Conservation (phyloP, 2,113 vertebrate species). For the Mormoops blainvillei region DNA sequence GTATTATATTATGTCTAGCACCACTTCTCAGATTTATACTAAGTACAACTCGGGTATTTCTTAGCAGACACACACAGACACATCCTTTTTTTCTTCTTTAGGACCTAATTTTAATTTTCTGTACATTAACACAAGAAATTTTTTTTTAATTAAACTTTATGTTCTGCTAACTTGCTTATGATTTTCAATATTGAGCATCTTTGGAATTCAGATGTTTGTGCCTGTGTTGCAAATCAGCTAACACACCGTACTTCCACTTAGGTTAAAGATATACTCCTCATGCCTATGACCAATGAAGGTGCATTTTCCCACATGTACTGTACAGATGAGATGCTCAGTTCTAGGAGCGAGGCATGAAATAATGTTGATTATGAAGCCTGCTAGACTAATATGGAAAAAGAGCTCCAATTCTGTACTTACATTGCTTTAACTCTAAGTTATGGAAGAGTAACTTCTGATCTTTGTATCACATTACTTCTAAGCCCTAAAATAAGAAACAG, state of each 20-base stretch:
- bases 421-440: slow-evolving; percentile 59
- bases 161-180: not conserved
- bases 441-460: slow-evolving; percentile 42
- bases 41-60: not conserved
- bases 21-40: not conserved
- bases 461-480: slow-evolving; percentile 42
- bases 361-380: slow-evolving; percentile 57
- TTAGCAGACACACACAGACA: not conserved
- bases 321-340: slow-evolving; percentile 6
- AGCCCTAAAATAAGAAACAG: slow-evolving; percentile 22
- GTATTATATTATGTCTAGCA: not conserved
- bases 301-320: not conserved
- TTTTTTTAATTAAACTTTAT: slow-evolving; percentile 34
- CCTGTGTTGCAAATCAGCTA: slow-evolving; percentile 43
- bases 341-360: slow-evolving; percentile 65
- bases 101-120: slow-evolving; percentile 29
- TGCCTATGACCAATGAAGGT: slow-evolving; percentile 37
- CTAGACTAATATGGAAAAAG: slow-evolving; percentile 9
- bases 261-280: slow-evolving; percentile 21
- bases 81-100: not conserved
- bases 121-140: slow-evolving; percentile 32
- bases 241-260: slow-evolving; percentile 30
- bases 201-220: slow-evolving; percentile 14
- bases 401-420: slow-evolving; percentile 28
- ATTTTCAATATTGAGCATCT: not conserved